phyloP scores from a whole-genome alignment of 2,113 vertebrate species.

The Laterallus jamaicensis region DNA sequence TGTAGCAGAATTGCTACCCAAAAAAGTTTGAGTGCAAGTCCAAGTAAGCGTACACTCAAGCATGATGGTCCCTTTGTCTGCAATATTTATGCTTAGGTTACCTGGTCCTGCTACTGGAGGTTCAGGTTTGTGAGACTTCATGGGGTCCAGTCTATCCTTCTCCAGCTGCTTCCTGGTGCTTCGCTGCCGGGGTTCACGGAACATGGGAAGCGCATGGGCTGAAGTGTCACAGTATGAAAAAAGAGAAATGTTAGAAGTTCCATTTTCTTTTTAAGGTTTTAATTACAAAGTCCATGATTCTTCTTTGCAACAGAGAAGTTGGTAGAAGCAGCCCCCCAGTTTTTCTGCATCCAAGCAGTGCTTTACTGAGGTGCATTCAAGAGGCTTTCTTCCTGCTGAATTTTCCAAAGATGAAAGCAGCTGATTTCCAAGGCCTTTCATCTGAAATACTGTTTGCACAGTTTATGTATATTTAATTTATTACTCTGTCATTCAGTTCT shows the following conservation, averaged over 20 bases:
- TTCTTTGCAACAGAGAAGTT: background rate
- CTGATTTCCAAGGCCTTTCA: background rate
- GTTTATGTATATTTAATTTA: background rate
- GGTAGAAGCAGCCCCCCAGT: background rate
- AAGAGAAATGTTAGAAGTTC: background rate
- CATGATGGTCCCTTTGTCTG: background rate
- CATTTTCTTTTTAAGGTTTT: background rate
- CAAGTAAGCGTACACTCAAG: background rate
- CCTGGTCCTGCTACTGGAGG: constrained; percentile 97
- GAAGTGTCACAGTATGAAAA: constrained; percentile 31
- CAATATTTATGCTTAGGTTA: constrained; percentile 46
- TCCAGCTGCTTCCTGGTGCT: constrained; percentile 97
- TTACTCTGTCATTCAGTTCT: background rate
- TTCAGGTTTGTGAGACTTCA: constrained; percentile 96
- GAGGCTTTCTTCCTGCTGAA: background rate
- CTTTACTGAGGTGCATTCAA: background rate
- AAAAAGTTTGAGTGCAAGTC: background rate
- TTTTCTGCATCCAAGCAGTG: background rate
- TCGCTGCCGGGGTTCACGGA: constrained; percentile 94
- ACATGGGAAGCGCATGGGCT: constrained; percentile 98
- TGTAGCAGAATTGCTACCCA: rapidly evolving
- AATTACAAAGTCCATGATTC: background rate
- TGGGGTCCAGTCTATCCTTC: constrained; percentile 92
- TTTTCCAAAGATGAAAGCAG: background rate
- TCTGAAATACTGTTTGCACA: background rate